Evolutionary conservation across 2,113 vertebrate species (phyloP).

Genomic region (Oncorhynchus tshawytscha): DNA sequence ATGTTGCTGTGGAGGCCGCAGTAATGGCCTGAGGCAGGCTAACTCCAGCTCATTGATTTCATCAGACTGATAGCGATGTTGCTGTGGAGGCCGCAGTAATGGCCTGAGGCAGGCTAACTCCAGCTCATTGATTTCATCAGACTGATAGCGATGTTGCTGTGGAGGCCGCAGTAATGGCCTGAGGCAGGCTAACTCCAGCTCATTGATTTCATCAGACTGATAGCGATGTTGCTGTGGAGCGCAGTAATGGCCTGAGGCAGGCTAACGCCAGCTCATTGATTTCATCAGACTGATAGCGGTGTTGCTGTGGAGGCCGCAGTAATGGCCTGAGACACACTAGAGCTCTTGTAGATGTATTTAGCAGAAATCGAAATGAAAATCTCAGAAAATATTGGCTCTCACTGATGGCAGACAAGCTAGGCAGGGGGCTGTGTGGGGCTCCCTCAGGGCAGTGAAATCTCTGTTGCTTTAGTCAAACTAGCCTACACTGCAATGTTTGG

Average conservation of each 20-base stretch:
- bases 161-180: neutral
- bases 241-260: neutral
- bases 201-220: constrained; percentile 39
- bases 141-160: constrained; percentile 21
- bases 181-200: constrained; percentile 23
- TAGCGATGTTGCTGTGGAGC: constrained; percentile 16
- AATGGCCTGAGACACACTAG: constrained; percentile 11
- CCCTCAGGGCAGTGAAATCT: constrained; percentile 28
- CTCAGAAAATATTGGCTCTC: constrained; percentile 43
- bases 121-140: constrained; percentile 40
- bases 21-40: neutral
- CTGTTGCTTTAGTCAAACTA: neutral
- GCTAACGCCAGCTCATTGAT: constrained; percentile 40
- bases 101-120: constrained; percentile 23
- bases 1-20: constrained; percentile 10
- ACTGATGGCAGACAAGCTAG: constrained; percentile 30
- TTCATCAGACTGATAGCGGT: constrained; percentile 23
- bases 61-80: constrained; percentile 21
- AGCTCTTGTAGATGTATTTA: constrained; percentile 37
- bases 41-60: constrained; percentile 43
- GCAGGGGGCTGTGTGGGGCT: constrained; percentile 23
- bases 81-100: neutral
- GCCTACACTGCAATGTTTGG: too few species aligned
- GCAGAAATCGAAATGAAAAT: constrained; percentile 50
- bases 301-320: constrained; percentile 5